Conservation (phyloP, 2,113 vertebrate genomes). For the Otocyon megalotis region DNA sequence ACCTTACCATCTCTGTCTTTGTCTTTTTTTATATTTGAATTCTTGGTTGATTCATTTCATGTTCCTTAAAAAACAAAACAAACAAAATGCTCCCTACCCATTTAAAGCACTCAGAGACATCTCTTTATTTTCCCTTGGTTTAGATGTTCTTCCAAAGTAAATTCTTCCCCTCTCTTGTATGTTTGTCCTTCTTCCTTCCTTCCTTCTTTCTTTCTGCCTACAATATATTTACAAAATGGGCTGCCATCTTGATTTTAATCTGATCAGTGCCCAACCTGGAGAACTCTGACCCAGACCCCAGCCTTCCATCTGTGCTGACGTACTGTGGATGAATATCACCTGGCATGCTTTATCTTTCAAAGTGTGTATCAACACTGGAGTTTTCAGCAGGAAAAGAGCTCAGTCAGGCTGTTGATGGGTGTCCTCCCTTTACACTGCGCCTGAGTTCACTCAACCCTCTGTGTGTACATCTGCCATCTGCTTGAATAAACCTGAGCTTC, state of each 20-base stretch:
- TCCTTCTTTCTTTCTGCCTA: background rate
- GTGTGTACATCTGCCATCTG: background rate
- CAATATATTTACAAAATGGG: background rate
- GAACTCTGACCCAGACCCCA: background rate
- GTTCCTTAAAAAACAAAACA: background rate
- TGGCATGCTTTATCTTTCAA: background rate
- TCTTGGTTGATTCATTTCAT: background rate
- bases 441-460: background rate
- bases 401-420: background rate
- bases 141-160: background rate
- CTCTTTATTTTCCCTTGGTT: background rate
- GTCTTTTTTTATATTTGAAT: background rate
- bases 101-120: background rate
- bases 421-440: too few species aligned
- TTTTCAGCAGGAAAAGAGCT: background rate
- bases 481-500: background rate
- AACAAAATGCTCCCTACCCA: background rate
- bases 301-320: background rate
- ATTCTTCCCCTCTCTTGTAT: background rate
- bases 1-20: background rate
- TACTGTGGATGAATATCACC: background rate
- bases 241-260: background rate
- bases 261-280: background rate
- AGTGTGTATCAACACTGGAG: too few species aligned
- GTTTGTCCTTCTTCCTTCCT: background rate